A percentile compares a stretch with the other conserved stretches of the same genome.
Evolutionary conservation across 2,113 vertebrate species (phyloP).

Genomic region (Prunella himalayana): DNA sequence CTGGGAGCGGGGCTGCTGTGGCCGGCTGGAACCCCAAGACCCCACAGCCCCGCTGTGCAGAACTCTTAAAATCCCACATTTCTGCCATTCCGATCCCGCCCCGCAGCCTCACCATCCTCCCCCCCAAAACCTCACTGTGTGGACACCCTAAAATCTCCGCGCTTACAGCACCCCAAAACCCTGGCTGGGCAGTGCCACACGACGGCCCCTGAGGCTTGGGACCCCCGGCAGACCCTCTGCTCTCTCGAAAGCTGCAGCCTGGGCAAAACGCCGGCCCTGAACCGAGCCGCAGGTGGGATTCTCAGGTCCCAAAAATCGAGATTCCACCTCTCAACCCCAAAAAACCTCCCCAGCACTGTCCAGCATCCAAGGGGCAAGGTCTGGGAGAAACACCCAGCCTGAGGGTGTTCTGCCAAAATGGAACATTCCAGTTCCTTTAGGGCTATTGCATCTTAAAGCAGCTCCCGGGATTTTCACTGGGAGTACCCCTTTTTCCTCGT

Average conservation of each 20-base stretch:
- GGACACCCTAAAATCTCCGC: not conserved
- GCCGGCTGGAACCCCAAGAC: not conserved
- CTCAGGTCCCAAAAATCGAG: not conserved
- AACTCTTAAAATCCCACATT: not conserved
- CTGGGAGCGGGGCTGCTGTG: not conserved
- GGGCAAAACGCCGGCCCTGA: too few relatives aligned
- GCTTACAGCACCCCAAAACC: not conserved
- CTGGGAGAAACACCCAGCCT: not conserved
- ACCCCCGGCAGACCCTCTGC: not conserved
- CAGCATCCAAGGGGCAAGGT: not conserved
- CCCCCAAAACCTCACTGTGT: not conserved
- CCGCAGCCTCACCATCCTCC: not conserved
- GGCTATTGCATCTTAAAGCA: not conserved
- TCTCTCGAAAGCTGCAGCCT: not conserved
- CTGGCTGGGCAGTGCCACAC: not conserved
- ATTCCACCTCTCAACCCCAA: not conserved
- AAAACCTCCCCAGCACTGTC: not conserved
- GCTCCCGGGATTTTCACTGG: not conserved
- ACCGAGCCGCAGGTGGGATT: not conserved
- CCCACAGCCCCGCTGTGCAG: fast-evolving
- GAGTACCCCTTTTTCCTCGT: not conserved
- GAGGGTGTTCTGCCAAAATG: not conserved
- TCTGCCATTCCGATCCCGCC: too few relatives aligned
- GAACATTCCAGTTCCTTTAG: not conserved
- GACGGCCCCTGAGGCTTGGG: not conserved